Evolutionary conservation across 2,888 invertebrate species (phyloP), one percentile per base, ranked within the genome.

Genomic region (Monopis laevigella): DNA sequence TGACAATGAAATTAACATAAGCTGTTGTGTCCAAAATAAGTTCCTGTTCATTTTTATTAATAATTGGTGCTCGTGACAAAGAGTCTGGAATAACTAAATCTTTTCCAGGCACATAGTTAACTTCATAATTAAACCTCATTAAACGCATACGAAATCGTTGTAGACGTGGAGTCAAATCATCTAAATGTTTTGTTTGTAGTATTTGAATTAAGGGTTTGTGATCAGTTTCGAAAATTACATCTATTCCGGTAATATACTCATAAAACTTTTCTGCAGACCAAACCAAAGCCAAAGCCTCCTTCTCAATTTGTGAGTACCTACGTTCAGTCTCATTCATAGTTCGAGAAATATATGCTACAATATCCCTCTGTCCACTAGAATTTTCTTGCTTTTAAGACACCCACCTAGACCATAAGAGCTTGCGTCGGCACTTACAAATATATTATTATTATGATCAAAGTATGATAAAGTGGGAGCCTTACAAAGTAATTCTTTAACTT

Each of bases 61-160:
- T 8, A 13, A 30, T 3, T 3, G 30, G 30, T 3, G 30, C 30
- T 19, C 49, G 30, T 7, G 50, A 48, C n/a, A 51, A 43, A 11
- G 41, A 30, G 35, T 52, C 53, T 1, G 51, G 48, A 3, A 47
- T 32, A 12, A 44, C 36, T 27, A 52, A 39, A 3, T 46, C 39
- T 41, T 52, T 53, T 3, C 51, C 51, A 3, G 51, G 50, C 3
- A 46, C 41, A 43, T 52, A 49, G 6, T 36, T 39, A n/a, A 51
- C 46, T 6, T 14, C 32, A 43, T 46, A 51, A 2, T 21, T 24
- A 35, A 45, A 52, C 12, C 50, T 26, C 51, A 52, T 53, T 36
- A 52, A 35, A 13, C 46, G 7, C n/a, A 51, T 21, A 26, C 45
- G 29, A 40, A 50, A 44, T 16, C 47, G 19, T 17, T 48, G 45